phyloP scores from a whole-genome alignment of 35 echinoderm and acorn worm genomes.

The Holothuria glaberrima region DNA sequence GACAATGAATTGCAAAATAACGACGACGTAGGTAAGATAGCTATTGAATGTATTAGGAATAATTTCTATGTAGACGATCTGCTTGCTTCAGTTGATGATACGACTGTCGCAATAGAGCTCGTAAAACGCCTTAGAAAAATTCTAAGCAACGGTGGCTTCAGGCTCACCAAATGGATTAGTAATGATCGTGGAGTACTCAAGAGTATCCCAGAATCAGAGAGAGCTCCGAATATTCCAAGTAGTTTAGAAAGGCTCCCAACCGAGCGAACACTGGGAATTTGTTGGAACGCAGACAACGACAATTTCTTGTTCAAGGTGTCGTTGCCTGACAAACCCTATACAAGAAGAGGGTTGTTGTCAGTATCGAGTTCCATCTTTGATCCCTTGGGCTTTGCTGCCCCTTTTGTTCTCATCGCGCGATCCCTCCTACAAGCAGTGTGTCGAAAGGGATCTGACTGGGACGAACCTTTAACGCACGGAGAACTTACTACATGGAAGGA shows the following conservation, averaged over 20 bases:
- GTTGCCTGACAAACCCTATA: conserved; percentile 51
- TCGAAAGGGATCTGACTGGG: conserved; percentile 56
- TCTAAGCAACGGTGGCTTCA: conserved; percentile 51
- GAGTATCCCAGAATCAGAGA: conserved; percentile 65
- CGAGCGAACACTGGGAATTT: conserved; percentile 63
- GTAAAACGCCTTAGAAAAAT: conserved; percentile 45
- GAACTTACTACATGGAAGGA: conserved; percentile 1
- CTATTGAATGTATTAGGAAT: conserved; percentile 41
- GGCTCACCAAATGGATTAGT: conserved; percentile 70
- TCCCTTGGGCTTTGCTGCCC: conserved; percentile 61
- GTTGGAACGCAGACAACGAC: conserved; percentile 52
- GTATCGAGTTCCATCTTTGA: conserved; percentile 62
- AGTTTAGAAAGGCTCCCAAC: conserved; percentile 35
- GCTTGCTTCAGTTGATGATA: conserved; percentile 35
- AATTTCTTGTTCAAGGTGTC: conserved; percentile 29
- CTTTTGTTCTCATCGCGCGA: conserved; percentile 55
- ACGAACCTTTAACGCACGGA: conserved; percentile 35
- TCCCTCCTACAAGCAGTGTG: conserved; percentile 70
- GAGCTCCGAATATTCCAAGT: conserved; percentile 48
- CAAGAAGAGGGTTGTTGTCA: conserved; percentile 62
- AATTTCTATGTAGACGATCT: conserved; percentile 69
- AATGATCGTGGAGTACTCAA: conserved; percentile 59
- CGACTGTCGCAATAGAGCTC: conserved; percentile 45
- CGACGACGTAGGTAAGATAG: conserved; percentile 1
- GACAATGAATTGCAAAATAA: not conserved